Percentiles rank a stretch among this genome's conserved stretches.
Evolutionary conservation across 2,888 invertebrate species (phyloP).

Genomic region (Apotomis turbidana): DNA sequence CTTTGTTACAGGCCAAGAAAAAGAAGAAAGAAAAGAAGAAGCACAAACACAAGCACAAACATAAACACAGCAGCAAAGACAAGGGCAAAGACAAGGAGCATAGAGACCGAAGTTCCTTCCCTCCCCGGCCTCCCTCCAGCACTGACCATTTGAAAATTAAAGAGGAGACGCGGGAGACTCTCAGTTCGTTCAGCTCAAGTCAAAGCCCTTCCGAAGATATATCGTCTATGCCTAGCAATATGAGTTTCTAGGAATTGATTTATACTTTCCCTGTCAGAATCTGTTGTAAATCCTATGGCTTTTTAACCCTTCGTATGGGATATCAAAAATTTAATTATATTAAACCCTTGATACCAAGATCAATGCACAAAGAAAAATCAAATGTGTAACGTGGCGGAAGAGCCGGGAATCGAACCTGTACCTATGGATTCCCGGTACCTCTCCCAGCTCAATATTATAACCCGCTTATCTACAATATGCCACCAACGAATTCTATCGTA

Average conservation of each 20-base stretch:
- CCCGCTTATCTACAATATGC: too few relatives aligned
- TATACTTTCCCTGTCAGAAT: neutral
- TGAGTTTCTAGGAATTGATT: slow-evolving; percentile 63
- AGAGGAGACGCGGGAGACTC: slow-evolving; percentile 90
- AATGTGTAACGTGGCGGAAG: too few relatives aligned
- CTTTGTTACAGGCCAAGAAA: slow-evolving; percentile 84
- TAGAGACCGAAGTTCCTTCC: slow-evolving; percentile 65
- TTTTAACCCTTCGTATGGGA: too few relatives aligned
- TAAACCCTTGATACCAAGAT: too few relatives aligned
- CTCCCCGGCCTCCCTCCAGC: slow-evolving; percentile 65
- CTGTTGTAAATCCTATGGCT: too few relatives aligned
- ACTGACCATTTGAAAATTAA: slow-evolving; percentile 85
- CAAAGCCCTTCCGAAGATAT: slow-evolving; percentile 87
- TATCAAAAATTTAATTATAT: too few relatives aligned
- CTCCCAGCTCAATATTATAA: too few relatives aligned
- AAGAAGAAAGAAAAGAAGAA: slow-evolving; percentile 91
- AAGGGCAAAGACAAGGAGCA: slow-evolving; percentile 79
- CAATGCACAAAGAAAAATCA: too few relatives aligned
- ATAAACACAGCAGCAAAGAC: slow-evolving; percentile 88
- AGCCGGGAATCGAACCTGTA: too few relatives aligned
- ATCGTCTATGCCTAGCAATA: slow-evolving; percentile 73
- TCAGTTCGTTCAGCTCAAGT: slow-evolving; percentile 90
- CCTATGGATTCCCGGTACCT: too few relatives aligned
- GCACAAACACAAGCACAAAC: slow-evolving; percentile 96
- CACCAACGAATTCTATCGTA: too few relatives aligned